Base-by-base conservation (phyloP, 2,797 vertebrate species). In the Lepidocolaptes lacrymiger region DNA sequence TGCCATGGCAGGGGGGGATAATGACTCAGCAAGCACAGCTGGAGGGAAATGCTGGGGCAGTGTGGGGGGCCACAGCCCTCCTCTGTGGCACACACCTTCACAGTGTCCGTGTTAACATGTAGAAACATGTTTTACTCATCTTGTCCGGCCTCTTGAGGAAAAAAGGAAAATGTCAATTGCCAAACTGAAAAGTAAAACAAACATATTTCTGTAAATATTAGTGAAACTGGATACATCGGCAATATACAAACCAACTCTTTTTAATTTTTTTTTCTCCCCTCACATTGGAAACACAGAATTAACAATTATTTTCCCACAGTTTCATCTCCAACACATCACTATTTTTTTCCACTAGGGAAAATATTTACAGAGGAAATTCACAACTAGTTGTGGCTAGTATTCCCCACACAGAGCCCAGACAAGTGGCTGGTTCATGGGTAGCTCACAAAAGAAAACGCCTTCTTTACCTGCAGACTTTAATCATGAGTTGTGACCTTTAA, bases 341-440 rank as follows among this genome's bases (percentile, higher is more conserved):
- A 2, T 12, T 83, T 88, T 37, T 77, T 87, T 46, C 8, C 3
- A 12, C 1, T 1, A 58, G 15, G 27, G 18, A 74, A 76, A 73
- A 61, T 13, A 6, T 23, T 77, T 93, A 27, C n/a, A 48, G 9
- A 20, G 26, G n/a, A 51, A 85, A 77, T 23, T 71, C 28, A 27
- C 12, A 59, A 8, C 9, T 10, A 55, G 4, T 10, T 59, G 43
- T 14, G 5, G 39, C 17, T 44, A 21, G 14, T 2, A 28, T 4
- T 26, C 22, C 28, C 6, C 43, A 43, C 48, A n/a, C 17, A 51
- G 22, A 61, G 59, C 20, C 48, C 48, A 43, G 22, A 22, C 0
- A 1, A 46, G n/a, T 0, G 0, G 12, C 21, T 26, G 14, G 6
- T 22, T 37, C 80, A 26, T 1, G 1, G 1, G 14, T 5, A 15